Conservation (phyloP, 2,888 invertebrate species). For the Aporophyla nigra region DNA sequence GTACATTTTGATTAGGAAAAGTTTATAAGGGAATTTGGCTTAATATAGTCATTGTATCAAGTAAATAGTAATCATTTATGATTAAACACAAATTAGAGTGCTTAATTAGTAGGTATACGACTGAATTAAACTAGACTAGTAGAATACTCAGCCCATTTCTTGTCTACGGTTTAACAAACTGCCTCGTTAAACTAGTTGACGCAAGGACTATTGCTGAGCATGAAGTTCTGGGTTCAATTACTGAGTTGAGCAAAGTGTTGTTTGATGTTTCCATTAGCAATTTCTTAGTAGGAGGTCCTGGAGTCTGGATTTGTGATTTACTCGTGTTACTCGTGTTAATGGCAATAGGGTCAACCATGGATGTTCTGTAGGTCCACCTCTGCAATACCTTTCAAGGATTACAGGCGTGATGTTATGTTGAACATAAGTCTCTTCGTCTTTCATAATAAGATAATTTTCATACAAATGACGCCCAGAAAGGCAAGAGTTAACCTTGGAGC, state of each 20-base stretch:
- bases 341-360: neutral
- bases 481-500: neutral
- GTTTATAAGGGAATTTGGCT: neutral
- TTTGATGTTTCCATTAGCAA: neutral
- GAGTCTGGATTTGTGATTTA: too few relatives aligned
- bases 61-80: neutral
- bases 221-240: neutral
- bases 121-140: neutral
- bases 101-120: neutral
- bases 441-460: neutral
- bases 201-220: neutral
- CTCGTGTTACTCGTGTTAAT: too few relatives aligned
- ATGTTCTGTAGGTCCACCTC: neutral
- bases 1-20: constrained; percentile 12
- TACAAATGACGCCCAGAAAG: neutral
- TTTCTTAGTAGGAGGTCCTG: neutral
- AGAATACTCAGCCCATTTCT: neutral
- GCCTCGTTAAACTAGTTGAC: neutral
- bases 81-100: neutral
- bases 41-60: neutral
- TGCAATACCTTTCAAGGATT: neutral
- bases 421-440: neutral
- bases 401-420: neutral
- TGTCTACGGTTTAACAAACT: neutral
- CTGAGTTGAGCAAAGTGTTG: neutral